Evolutionary conservation across 2,797 vertebrate species (phyloP), one percentile per base, ranked within the genome.

Genomic region (Gymnodraco acuticeps): DNA sequence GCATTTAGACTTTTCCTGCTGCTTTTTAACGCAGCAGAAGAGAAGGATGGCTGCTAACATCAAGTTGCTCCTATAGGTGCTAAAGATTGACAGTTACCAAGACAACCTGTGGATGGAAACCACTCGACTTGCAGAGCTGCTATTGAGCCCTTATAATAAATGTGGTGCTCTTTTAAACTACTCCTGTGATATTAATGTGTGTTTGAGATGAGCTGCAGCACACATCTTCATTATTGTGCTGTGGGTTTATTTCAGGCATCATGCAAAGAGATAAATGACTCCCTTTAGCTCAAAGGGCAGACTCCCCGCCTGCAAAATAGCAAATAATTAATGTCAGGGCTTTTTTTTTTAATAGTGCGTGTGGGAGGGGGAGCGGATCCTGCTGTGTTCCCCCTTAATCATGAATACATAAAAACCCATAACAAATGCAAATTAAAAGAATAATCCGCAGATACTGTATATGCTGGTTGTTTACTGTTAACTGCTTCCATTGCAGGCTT

Each of bases 261-360:
- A 85, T 67, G 81, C 78, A 60, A 87, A 73, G 81, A 59, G 77
- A 81, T 88, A 87, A 90, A 83, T 82, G 87, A 82, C 80, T 89
- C 70, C 82, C 86, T 88, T 88, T 59, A 84, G 85, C 47, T 38
- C 61, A 92, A 94, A 93, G 93, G 92, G 87, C 93, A 93, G 84
- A 82, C 92, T 88, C 91, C 91, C 92, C 73, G 77, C 87, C 88
- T 90, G 90, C 87, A 88, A 86, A 88, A 90, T 17, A 87, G 88
- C 92, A 92, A 93, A 92, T 94, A 92, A 93, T 94, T 92, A 92
- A 94, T 94, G 90, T 81, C 79, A 82, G 64, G 16, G 41, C 63
- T 76, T 84, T 83, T 76, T 84, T 83, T 78, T 77, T 63, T 65
- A 79, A 69, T 53, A 41, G 76, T 33, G 78, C 13, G 60, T 64